Evolutionary conservation across 2,888 invertebrate species (phyloP), one percentile per base, ranked within the genome.

Genomic region (Dysmachus trigonus): DNA sequence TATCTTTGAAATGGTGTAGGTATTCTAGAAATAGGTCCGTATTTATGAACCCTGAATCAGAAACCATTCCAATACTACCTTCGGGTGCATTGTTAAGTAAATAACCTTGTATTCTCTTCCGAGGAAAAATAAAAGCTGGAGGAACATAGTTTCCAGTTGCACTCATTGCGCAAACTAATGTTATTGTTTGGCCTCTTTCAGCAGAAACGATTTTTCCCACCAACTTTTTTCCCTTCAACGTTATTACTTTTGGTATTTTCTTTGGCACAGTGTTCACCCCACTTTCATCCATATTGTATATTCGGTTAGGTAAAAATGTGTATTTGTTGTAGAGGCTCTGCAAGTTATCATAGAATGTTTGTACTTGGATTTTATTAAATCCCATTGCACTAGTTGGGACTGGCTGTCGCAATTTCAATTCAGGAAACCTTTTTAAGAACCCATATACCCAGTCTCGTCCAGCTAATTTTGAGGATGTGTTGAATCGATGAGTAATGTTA

Each of bases 31-130:
- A 73, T 41, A 31, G 72, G 35, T 41, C 73, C 47, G 73, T 73
- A 85, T 85, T 85, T n/a, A 85, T 38, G 38, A 73, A 85, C 27
- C 84, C 73, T 22, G 72, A 72, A 85, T 85, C 84, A 33, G 18
- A 73, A 33, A 41, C 30, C 38, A 85, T 85, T 71, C 84, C 71
- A 41, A 73, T 35, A 22, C 73, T 35, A 72, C 41, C 18, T 71
- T 62, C n/a, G n/a, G 62, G 83, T 72, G 38, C 84, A 41, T 38
- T 71, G 35, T 71, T 27, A 18, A 83, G 35, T 27, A 85, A 38
- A 41, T 82, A 30, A 85, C 38, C 72, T 71, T 72, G 35, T 2
- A 35, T 41, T 33, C 51, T 74, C 30, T 76, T 85, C 31, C 76
- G 47, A 13, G 41, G 33, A 18, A 76, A 85, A 47, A 51, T 51